Base-by-base conservation (phyloP, 1,140 invertebrate species). In the Formica selysi region DNA sequence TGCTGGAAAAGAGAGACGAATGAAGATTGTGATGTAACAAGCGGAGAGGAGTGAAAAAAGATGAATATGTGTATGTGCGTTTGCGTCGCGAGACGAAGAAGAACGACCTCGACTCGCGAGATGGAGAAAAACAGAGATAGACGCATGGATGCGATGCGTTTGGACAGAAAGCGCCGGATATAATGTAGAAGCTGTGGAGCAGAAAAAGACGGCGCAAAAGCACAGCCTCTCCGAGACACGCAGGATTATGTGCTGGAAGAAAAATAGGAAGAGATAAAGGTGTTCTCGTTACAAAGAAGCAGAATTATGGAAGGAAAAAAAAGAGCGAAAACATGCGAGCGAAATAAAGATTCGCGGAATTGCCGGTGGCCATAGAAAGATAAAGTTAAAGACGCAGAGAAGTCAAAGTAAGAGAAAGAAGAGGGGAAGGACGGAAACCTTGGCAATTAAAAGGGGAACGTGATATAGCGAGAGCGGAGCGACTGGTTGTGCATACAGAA, bases 231-330 rank as follows among this genome's bases (percentile, higher is more conserved):
- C 13, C 16, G 16, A 16, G 16, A 16, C 48, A 4, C 48, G 5
- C 13, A 19, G 13, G 44, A 48, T 4, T 48, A 48, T 41, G 48
- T 19, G 48, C 8, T 51, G 48, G 3, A 51, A 51, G 4, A n/a
- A 76, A 41, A 19, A 76, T 84, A 62, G 76, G 73, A 48, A 29
- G 22, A 64, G 73, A 76, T 61, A 51, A 84, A 84, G 78, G 32
- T 29, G 61, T 11, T 16, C 41, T 54, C 16, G 48, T 57, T 78
- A 57, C 22, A 78, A 78, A 41, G n/a, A 13, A 67, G 11, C 19
- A 67, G 67, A 73, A 73, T 83, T 41, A 68, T 3, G 26, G 11
- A 59, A 38, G 38, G 54, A 13, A 32, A 10, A 41, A 44, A 11
- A 44, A 11, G 10, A 1, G 48, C 38, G 16, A 32, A 65, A 64